Evolutionary conservation across 2,797 vertebrate species (phyloP), one percentile per base, ranked within the genome.

Genomic region (Remorina albescens): DNA sequence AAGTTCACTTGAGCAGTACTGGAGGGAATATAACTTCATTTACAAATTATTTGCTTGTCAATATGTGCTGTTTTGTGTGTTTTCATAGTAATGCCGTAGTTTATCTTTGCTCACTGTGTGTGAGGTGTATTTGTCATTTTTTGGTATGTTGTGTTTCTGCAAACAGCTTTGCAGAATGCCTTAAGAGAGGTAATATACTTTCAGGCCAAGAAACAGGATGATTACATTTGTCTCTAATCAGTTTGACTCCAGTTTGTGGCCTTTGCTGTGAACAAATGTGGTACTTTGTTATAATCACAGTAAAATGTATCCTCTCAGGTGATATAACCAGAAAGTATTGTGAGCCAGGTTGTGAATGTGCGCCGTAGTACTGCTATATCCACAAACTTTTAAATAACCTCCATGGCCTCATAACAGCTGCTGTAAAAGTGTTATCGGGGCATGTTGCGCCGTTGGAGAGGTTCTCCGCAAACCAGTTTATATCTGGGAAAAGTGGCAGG

Each of bases 261-360:
- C 6, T 59, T 47, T 63, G 34, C 62, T 61, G 69, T 74, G 57
- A 74, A 51, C 30, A 8, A 2, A 58, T 39, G 36, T 8, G 0
- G 16, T 19, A 13, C 55, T 34, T 65, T 57, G 70, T 78, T 75
- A 65, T 19, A 64, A 66, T 76, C 53, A 41, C 75, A 73, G 67
- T 51, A 12, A 66, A 61, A 19, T 34, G 23, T 11, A 28, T 39
- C 44, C 67, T 64, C 69, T 60, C 41, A 21, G 76, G 73, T 54
- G 39, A 62, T 58, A 42, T 60, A 64, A 68, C 50, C 4, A 1
- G 26, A 62, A 64, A 51, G 36, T 51, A 19, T 74, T 53, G 65
- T 69, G 21, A 28, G 15, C 19, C 28, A 66, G 19, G 34, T 61
- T 46, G 42, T 50, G 55, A 69, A 62, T 47, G 47, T 56, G 57